Base-by-base conservation (phyloP, 1,140 invertebrate genomes). In the Drosophila bocki region DNA sequence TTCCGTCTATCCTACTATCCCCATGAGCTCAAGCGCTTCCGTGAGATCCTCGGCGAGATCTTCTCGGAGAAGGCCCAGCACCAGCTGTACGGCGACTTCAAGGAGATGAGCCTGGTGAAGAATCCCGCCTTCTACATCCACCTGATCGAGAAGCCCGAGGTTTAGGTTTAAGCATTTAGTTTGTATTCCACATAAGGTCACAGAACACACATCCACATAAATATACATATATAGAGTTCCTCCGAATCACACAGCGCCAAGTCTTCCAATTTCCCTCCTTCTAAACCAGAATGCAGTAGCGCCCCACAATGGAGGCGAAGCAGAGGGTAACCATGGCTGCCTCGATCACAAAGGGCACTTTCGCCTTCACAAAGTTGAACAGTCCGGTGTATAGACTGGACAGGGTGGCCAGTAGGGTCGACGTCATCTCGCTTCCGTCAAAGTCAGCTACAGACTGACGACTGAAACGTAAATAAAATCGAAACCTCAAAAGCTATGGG, bases 1-100 rank as follows among this genome's bases (percentile, higher is more conserved):
- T 98, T 98, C 93, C 94, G 97, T 13, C 93, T 98, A 15, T 97
- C 96, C 7, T 98, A 98, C 90, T 97, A 97, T 93, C 97, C 97
- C 7, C 97, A 98, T 82, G 95, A 94, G 48, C 92, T 98, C 56
- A 93, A 95, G 11, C 93, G 94, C 3, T 98, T 98, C 92, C 95
- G 94, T 1, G 81, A 94, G 3, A 95, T 97, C 93, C 91, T 98
- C 15, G 92, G 94, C 44, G 95, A 96, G 61, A 95, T 95, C 7
- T 98, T 98, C 91, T 95, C 94, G n/a, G 79, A 93, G 12, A 92
- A 94, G 26, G 94, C 94, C 0, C 94, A 95, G 56, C 96, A 97
- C 88, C 94, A 94, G 47, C 95, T 97, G 26, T 98, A 94, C 78
- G 97, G 95, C 0, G 97, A 98, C 92, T 98, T 98, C 93, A 96